Percentiles rank a stretch among this genome's conserved stretches.
These are phyloP conservation scores for Erpobdella octoculata DNA, from an alignment of 2,888 invertebrate genomes.

Conservation along the genomic window DNA sequence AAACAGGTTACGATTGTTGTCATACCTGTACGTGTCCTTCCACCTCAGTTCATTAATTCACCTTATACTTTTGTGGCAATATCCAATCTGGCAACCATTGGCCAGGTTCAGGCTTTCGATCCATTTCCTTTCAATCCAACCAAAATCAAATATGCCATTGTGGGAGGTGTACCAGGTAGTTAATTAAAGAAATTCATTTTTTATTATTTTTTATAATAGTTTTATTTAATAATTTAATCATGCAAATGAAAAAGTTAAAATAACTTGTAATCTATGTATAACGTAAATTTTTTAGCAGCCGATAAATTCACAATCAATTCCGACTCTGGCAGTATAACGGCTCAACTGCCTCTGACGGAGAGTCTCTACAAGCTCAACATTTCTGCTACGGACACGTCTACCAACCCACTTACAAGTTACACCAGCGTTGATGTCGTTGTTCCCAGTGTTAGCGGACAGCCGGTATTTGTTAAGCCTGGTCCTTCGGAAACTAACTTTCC, in stretches of 20 bases:
- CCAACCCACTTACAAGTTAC: not conserved
- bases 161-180: not conserved
- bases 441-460: no score
- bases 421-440: not conserved
- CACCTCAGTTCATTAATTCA: not conserved
- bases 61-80: not conserved
- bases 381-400: not conserved
- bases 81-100: not conserved
- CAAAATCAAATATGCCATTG: not conserved
- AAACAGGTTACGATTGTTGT: not conserved
- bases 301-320: not conserved
- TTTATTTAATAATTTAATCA: not conserved
- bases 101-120: conserved; percentile 8
- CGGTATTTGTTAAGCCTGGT: no score
- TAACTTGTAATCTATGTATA: not conserved
- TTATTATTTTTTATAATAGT: not conserved
- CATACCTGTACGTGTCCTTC: not conserved
- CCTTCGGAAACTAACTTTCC: not conserved
- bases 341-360: not conserved
- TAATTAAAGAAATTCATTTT: not conserved
- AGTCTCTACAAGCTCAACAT: not conserved
- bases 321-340: not conserved
- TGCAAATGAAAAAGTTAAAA: not conserved
- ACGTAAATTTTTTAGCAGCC: not conserved
- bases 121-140: conserved; percentile 6